phyloP scores from a whole-genome alignment of 1,140 invertebrate species.

The Lanistes nyassanus region DNA sequence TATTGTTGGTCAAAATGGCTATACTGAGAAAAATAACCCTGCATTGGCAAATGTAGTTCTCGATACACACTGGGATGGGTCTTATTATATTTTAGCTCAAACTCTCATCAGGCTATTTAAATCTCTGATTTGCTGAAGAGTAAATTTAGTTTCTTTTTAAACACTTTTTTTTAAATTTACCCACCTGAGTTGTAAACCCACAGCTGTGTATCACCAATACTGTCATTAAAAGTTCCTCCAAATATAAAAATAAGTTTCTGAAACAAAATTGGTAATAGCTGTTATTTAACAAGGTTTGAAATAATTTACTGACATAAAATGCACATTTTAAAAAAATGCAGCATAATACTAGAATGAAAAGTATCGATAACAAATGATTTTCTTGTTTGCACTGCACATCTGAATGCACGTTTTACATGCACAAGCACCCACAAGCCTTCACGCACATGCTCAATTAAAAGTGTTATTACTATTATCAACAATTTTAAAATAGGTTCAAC shows the following conservation, averaged over 20 bases:
- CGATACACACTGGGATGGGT: no score
- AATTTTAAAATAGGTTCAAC: background rate
- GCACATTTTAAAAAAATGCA: no score
- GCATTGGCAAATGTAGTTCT: no score
- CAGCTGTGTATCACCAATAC: conserved; percentile 83
- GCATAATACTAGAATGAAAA: no score
- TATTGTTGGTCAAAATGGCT: background rate
- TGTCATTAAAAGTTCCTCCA: conserved; percentile 87
- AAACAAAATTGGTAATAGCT: conserved; percentile 12
- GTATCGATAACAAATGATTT: no score
- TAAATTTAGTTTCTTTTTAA: background rate
- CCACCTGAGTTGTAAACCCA: conserved; percentile 88
- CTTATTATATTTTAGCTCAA: background rate
- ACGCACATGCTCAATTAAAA: background rate
- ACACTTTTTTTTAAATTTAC: background rate
- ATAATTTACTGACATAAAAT: no score
- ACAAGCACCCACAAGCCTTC: background rate
- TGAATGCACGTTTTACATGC: background rate
- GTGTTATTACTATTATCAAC: background rate
- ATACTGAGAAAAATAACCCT: background rate
- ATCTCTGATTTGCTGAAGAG: no score
- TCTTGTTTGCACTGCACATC: background rate
- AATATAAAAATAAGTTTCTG: conserved; percentile 79
- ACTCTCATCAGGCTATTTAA: no score
- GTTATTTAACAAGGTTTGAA: background rate